A percentile compares a stretch with the other conserved stretches of the same genome.
These are phyloP conservation scores for Hafferia zeledoni DNA, from an alignment of 2,797 vertebrate genomes.

Conservation along the genomic window DNA sequence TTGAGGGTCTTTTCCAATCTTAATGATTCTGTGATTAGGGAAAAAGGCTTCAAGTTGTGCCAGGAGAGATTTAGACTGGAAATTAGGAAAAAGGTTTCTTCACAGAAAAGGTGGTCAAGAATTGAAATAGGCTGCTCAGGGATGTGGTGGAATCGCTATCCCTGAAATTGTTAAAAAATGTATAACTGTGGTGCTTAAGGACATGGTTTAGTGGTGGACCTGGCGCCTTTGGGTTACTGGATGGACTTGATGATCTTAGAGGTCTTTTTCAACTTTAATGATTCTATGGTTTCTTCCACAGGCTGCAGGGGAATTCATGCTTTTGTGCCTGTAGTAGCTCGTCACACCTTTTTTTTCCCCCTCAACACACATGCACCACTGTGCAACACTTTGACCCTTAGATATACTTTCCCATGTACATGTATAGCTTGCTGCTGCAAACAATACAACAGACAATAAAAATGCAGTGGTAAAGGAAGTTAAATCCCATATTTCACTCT, in stretches of 20 bases:
- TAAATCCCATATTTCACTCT: not conserved
- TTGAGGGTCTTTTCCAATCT: not conserved
- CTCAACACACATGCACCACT: not conserved
- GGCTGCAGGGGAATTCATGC: not conserved
- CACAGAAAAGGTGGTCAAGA: not conserved
- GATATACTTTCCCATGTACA: not conserved
- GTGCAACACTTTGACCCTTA: not conserved
- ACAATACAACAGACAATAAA: not conserved
- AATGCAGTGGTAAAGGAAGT: not conserved
- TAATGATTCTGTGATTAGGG: not conserved
- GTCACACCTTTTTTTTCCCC: not conserved
- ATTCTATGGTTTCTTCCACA: rapidly evolving
- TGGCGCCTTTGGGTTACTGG: not conserved
- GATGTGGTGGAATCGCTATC: not conserved
- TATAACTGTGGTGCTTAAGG: not conserved
- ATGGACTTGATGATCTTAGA: not conserved
- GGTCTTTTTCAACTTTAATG: not conserved
- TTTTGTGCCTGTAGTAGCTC: not conserved
- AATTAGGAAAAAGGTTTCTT: not conserved
- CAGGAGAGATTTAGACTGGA: not conserved
- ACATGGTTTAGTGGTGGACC: not conserved
- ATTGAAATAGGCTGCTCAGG: not conserved
- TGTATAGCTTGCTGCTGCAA: not conserved
- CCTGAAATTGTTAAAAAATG: not conserved
- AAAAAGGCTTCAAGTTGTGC: not conserved